Conservation (phyloP, 2,888 invertebrate species). For the Fragum whitleyi region DNA sequence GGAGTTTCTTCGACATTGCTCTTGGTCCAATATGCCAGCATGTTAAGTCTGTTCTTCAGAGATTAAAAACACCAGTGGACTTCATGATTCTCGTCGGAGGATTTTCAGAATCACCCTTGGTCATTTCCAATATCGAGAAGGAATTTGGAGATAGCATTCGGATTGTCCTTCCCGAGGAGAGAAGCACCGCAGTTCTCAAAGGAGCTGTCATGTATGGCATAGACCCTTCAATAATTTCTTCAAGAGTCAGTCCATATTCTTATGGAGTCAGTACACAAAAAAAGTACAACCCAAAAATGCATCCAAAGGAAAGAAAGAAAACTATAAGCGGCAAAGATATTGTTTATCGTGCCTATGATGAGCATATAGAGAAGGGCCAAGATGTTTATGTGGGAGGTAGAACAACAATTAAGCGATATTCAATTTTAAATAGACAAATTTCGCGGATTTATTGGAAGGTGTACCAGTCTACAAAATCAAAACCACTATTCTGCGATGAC, state of each 20-base stretch:
- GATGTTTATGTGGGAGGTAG: slow-evolving; percentile 38
- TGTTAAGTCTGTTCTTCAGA: background rate
- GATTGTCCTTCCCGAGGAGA: slow-evolving; percentile 27
- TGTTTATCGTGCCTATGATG: slow-evolving; percentile 51
- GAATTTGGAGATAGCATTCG: background rate
- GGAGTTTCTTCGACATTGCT: background rate
- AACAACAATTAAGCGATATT: slow-evolving; percentile 20
- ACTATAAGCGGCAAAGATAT: slow-evolving; percentile 23
- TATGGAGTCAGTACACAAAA: slow-evolving; percentile 27
- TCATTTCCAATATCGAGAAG: background rate
- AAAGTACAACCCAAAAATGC: background rate
- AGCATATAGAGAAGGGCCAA: slow-evolving; percentile 46
- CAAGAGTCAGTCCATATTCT: slow-evolving; percentile 34
- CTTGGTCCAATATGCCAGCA: slow-evolving; percentile 2
- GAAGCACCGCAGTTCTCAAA: slow-evolving; percentile 29
- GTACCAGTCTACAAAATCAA: slow-evolving; percentile 37
- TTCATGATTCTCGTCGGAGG: slow-evolving; percentile 34
- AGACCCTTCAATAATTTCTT: slow-evolving; percentile 27
- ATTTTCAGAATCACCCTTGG: slow-evolving; percentile 36
- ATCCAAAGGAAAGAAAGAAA: slow-evolving; percentile 15
- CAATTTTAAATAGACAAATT: slow-evolving; percentile 32
- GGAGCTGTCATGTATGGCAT: slow-evolving; percentile 43
- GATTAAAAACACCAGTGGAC: background rate
- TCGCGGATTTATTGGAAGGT: slow-evolving; percentile 50
- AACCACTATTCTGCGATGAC: slow-evolving; percentile 57